These are phyloP conservation scores for Dermochelys coriacea DNA, from an alignment of 2,797 vertebrate genomes.

Conservation along the genomic window DNA sequence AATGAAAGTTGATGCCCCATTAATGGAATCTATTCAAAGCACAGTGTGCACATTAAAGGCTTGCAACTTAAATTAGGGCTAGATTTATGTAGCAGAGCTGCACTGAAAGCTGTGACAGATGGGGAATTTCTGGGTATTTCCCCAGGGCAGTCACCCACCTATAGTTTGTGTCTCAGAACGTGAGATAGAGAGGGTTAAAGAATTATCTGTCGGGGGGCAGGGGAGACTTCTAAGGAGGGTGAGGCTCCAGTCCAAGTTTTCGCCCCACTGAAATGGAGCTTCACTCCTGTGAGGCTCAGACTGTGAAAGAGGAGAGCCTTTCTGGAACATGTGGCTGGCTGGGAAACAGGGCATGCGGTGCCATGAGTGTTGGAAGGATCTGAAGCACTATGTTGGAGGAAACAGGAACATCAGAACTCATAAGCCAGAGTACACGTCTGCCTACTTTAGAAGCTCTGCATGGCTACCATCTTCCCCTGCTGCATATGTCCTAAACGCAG, in stretches of 20 bases:
- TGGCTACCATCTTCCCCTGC: slow-evolving; percentile 48
- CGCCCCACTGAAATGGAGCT: slow-evolving; percentile 2
- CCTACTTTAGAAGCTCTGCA: slow-evolving; percentile 24
- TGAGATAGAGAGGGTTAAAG: slow-evolving; percentile 40
- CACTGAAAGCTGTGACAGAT: slow-evolving; percentile 9
- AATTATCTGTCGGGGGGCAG: background rate
- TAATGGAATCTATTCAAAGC: background rate
- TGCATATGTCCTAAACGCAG: background rate
- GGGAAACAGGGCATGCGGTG: background rate
- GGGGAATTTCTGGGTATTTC: slow-evolving; percentile 15
- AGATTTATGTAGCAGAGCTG: background rate
- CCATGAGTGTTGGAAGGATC: background rate
- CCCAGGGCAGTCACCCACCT: slow-evolving; percentile 9
- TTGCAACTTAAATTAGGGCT: slow-evolving; percentile 11
- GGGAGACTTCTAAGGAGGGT: background rate
- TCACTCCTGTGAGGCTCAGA: background rate
- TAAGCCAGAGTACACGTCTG: slow-evolving; percentile 28
- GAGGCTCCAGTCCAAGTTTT: slow-evolving; percentile 19
- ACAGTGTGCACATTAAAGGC: background rate
- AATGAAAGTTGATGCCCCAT: background rate
- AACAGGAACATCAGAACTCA: slow-evolving; percentile 30
- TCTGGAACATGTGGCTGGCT: background rate
- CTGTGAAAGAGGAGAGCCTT: background rate
- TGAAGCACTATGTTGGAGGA: background rate
- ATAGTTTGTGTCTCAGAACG: slow-evolving; percentile 44